These are phyloP conservation scores for Tetraodon nigroviridis DNA, from an alignment of 2,113 vertebrate genomes.

Conservation along the genomic window DNA sequence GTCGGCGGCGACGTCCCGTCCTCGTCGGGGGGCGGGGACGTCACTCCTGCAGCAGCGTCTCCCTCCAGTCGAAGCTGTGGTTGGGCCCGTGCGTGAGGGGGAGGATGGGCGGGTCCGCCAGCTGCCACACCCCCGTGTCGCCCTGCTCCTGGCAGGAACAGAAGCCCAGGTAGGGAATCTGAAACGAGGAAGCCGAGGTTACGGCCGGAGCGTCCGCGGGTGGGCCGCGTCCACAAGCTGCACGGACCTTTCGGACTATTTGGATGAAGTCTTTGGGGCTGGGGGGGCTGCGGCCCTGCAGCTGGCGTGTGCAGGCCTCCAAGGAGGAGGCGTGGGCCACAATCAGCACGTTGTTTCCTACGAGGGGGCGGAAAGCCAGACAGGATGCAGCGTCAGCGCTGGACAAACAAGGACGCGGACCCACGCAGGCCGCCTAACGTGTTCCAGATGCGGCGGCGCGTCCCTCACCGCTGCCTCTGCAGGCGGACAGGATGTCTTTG, in stretches of 20 bases:
- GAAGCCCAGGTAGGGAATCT: slow-evolving; percentile 96
- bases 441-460: neutral
- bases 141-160: slow-evolving; percentile 91
- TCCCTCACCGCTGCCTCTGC: slow-evolving; percentile 84
- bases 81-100: slow-evolving; percentile 95
- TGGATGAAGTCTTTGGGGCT: slow-evolving; percentile 95
- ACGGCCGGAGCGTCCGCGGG: neutral
- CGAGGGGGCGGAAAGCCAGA: neutral
- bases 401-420: slow-evolving; percentile 11
- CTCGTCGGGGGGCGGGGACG: neutral
- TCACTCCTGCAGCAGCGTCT: slow-evolving; percentile 87
- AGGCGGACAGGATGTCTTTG: slow-evolving; percentile 91
- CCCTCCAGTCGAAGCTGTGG: slow-evolving; percentile 95
- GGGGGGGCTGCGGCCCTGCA: slow-evolving; percentile 88
- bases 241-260: slow-evolving; percentile 89
- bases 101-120: slow-evolving; percentile 92
- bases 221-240: neutral
- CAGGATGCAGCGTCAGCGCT: slow-evolving; percentile 23
- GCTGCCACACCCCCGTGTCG: slow-evolving; percentile 90
- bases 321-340: slow-evolving; percentile 94
- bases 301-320: slow-evolving; percentile 93
- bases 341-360: slow-evolving; percentile 93
- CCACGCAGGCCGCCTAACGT: neutral
- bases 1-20: neutral
- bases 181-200: neutral